Evolutionary conservation across 2,888 invertebrate species (phyloP), one percentile per base, ranked within the genome.

Genomic region (Mythimna pallens): DNA sequence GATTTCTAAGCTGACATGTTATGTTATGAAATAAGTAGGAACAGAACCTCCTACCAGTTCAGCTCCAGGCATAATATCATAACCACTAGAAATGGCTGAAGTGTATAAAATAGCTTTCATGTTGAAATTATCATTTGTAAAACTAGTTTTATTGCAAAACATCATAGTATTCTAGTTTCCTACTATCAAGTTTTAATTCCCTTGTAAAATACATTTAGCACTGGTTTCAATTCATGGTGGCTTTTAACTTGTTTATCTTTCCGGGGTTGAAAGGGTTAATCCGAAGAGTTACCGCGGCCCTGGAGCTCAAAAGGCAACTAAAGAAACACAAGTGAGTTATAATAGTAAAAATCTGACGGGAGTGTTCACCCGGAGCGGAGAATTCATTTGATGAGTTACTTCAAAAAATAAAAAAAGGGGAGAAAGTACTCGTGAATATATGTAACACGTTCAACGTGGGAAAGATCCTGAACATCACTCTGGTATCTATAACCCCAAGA

Each of bases 91-190:
- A 70, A 57, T 54, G 14, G 36, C 61, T 78, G 78, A 68, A 78
- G 65, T 62, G 10, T 71, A 30, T 77, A 20, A 79, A 65, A 73
- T 62, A 7, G n/a, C 30, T 40, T 68, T 71, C 17, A 62, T 63
- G 30, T 70, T 57, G 20, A 65, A 74, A 64, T 59, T 36, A 62
- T 34, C 30, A 61, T n/a, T 57, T 55, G 14, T 14, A 22, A 50
- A 74, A 36, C 61, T 43, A 40, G 71, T 63, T 73, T 5, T 9
- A 64, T 52, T 52, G 34, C 63, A 14, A 73, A 52, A 34, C 52
- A 52, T 63, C 34, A 70, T 70, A 69, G 9, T 34, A 34, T 36
- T 61, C 47, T 55, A 34, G 52, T 69, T 68, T 43, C 47, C 12
- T 65, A 30, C 30, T n/a, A 25, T 3, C 17, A 52, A 52, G 58